Percentiles rank a stretch among this genome's conserved stretches.
These are phyloP conservation scores for Enteromius treurensis DNA, from an alignment of 2,797 vertebrate species.

Conservation along the genomic window DNA sequence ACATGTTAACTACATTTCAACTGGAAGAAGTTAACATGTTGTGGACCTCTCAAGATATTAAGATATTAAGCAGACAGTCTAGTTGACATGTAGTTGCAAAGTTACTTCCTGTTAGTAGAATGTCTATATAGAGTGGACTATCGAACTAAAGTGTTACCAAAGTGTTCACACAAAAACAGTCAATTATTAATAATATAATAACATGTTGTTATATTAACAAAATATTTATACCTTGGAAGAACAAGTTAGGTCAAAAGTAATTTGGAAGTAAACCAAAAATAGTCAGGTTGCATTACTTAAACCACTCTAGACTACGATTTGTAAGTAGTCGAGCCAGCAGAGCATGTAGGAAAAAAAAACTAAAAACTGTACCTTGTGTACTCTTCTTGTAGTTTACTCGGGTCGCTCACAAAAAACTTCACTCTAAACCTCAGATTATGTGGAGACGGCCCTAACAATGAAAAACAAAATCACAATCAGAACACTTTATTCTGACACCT, in stretches of 20 bases:
- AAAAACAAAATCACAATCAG: background rate
- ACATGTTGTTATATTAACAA: background rate
- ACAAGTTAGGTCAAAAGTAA: background rate
- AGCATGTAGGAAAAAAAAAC: background rate
- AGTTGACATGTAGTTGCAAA: too few relatives aligned
- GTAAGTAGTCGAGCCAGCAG: background rate
- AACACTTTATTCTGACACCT: background rate
- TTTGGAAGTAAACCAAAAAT: background rate
- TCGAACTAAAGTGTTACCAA: too few relatives aligned
- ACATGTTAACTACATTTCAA: too few relatives aligned
- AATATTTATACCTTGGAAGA: background rate
- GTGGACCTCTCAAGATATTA: too few relatives aligned
- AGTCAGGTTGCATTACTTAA: background rate
- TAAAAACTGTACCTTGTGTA: slow-evolving; percentile 88
- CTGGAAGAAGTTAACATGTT: too few relatives aligned
- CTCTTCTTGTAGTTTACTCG: slow-evolving; percentile 96
- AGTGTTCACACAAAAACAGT: background rate
- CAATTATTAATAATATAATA: background rate
- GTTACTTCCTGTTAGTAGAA: too few relatives aligned
- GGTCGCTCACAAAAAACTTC: slow-evolving; percentile 97
- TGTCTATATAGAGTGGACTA: too few relatives aligned
- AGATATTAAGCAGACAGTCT: too few relatives aligned
- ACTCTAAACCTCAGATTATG: slow-evolving; percentile 95
- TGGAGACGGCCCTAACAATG: slow-evolving; percentile 87
- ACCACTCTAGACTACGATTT: background rate